These are phyloP conservation scores for Samia ricini DNA, from an alignment of 1,140 invertebrate genomes.

Conservation along the genomic window DNA sequence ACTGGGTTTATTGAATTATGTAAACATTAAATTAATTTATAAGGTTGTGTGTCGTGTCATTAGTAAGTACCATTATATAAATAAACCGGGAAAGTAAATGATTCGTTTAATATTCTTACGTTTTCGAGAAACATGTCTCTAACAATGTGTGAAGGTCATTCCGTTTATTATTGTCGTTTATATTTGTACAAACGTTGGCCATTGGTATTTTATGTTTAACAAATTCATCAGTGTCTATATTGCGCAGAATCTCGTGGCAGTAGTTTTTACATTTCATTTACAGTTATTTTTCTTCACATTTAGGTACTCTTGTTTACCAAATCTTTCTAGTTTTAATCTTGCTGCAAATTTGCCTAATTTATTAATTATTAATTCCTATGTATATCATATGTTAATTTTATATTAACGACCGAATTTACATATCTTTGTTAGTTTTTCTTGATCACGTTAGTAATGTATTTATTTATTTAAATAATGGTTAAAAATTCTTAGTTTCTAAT, in stretches of 20 bases:
- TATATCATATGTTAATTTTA: neutral
- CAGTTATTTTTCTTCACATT: conserved; percentile 38
- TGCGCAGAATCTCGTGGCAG: conserved; percentile 31
- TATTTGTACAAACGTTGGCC: conserved; percentile 19
- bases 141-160: conserved; percentile 49
- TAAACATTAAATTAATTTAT: neutral
- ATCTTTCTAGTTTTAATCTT: conserved; percentile 46
- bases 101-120: neutral
- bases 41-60: neutral
- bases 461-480: neutral
- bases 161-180: conserved; percentile 46
- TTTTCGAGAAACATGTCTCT: conserved; percentile 34
- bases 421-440: neutral
- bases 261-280: conserved; percentile 56
- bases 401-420: too few relatives aligned
- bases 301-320: conserved; percentile 29
- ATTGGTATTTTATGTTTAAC: neutral
- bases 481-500: neutral
- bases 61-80: neutral
- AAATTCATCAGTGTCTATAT: conserved; percentile 21
- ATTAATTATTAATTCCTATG: neutral
- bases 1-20: neutral
- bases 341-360: neutral
- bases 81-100: conserved; percentile 1
- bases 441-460: neutral